phyloP scores from a whole-genome alignment of 1,140 invertebrate species.

The Caenorhabditis inopinata region DNA sequence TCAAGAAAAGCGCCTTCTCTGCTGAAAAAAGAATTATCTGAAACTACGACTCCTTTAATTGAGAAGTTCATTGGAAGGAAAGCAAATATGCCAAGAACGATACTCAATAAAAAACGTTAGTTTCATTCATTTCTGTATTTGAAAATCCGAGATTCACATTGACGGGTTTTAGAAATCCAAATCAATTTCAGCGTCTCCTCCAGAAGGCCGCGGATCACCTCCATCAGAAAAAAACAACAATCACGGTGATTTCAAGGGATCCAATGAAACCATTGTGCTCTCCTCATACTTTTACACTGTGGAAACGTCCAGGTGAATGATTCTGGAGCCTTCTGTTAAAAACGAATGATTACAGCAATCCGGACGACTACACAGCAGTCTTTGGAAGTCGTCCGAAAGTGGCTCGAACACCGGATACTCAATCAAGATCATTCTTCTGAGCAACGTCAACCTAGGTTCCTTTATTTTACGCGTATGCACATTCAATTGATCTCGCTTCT shows the following conservation, averaged over 20 bases:
- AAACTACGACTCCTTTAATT: not conserved
- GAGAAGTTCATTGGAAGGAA: conserved; percentile 16
- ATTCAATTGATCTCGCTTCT: not conserved
- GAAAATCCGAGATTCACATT: no score
- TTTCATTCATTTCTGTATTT: no score
- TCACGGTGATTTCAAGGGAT: conserved; percentile 14
- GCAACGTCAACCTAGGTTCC: not conserved
- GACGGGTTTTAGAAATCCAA: no score
- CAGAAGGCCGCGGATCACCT: not conserved
- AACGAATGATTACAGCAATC: not conserved
- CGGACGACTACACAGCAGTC: conserved; percentile 29
- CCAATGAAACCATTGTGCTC: not conserved
- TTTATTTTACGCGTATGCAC: not conserved
- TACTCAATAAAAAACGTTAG: not conserved
- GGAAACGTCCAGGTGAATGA: not conserved
- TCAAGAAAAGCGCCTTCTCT: not conserved
- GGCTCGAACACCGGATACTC: conserved; percentile 28
- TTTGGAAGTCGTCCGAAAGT: conserved; percentile 31
- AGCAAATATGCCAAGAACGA: not conserved
- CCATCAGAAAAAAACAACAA: not conserved
- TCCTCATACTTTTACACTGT: conserved; percentile 20
- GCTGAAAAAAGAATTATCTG: not conserved
- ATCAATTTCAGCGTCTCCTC: not conserved
- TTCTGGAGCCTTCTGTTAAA: no score
- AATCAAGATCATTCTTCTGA: conserved; percentile 25